Conservation (phyloP, 2,888 invertebrate species). For the Osmoderma eremita region DNA sequence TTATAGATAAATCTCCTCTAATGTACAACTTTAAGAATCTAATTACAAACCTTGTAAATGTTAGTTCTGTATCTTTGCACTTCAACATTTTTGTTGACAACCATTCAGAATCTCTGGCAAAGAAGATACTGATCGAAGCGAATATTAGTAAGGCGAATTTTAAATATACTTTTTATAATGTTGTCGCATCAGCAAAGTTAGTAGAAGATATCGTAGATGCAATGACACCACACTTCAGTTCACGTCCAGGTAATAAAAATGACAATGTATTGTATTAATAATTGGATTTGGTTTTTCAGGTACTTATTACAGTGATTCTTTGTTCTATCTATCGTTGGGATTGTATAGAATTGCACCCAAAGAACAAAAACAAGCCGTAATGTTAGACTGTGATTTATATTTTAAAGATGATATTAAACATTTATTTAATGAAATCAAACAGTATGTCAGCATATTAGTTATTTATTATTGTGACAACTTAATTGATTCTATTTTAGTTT, state of each 20-base stretch:
- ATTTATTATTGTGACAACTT: not conserved
- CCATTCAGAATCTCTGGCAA: conserved; percentile 65
- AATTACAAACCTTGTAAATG: conserved; percentile 64
- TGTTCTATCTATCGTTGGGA: conserved; percentile 82
- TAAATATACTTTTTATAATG: conserved; percentile 69
- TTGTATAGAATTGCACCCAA: conserved; percentile 74
- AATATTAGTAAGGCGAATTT: conserved; percentile 46
- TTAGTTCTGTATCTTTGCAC: conserved; percentile 66
- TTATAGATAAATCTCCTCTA: conserved; percentile 65
- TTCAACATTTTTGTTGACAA: conserved; percentile 73
- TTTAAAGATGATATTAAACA: conserved; percentile 74
- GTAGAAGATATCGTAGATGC: conserved; percentile 72
- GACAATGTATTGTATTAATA: too few species aligned
- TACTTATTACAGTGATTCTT: conserved; percentile 80
- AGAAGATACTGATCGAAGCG: conserved; percentile 60
- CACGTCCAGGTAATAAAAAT: conserved; percentile 67
- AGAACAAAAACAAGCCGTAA: conserved; percentile 70
- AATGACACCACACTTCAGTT: conserved; percentile 78
- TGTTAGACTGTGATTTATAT: conserved; percentile 82
- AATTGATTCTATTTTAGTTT: conserved; percentile 64
- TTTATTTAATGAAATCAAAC: conserved; percentile 74
- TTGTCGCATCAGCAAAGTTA: conserved; percentile 69
- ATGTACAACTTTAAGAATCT: conserved; percentile 66
- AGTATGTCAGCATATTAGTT: conserved; percentile 54
- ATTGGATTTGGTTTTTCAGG: conserved; percentile 59